phyloP scores from a whole-genome alignment of 2,797 vertebrate genomes.

The Sebastes elongatus region DNA sequence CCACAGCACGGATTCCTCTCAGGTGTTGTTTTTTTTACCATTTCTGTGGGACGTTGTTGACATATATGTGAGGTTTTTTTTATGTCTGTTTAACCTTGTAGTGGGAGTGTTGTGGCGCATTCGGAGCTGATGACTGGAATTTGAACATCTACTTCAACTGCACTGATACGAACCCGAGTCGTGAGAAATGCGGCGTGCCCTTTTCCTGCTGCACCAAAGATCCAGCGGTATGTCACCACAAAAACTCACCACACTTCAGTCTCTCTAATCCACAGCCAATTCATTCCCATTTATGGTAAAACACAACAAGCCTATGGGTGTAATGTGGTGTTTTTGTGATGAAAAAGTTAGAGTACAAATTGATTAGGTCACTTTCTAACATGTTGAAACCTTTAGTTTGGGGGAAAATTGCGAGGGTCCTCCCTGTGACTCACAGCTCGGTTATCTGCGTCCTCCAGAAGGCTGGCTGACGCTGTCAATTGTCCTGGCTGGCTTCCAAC shows the following conservation, averaged over 20 bases:
- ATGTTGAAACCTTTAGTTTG: constrained; percentile 5
- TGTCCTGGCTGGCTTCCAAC: constrained; percentile 48
- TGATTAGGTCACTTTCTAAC: neutral
- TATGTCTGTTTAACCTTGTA: constrained; percentile 65
- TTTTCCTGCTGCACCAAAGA: constrained; percentile 99
- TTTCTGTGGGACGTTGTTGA: neutral
- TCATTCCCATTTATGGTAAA: neutral
- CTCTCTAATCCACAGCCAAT: neutral
- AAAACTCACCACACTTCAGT: neutral
- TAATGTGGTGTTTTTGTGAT: neutral
- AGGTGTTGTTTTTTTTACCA: constrained; percentile 13
- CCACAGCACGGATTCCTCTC: neutral
- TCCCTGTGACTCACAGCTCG: constrained; percentile 11
- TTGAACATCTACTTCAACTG: constrained; percentile 99
- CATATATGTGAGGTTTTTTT: neutral
- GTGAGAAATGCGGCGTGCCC: constrained; percentile 96
- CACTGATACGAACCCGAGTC: constrained; percentile 96
- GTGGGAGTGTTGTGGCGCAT: constrained; percentile 99
- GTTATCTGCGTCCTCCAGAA: constrained; percentile 67
- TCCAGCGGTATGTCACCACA: constrained; percentile 88
- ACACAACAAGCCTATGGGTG: neutral
- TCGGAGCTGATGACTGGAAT: constrained; percentile 98
- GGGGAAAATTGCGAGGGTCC: constrained; percentile 8
- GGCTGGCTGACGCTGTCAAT: constrained; percentile 7
- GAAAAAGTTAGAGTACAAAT: neutral